Base-by-base conservation (phyloP, 1,140 invertebrate species). In the Pogonomyrmex barbatus region DNA sequence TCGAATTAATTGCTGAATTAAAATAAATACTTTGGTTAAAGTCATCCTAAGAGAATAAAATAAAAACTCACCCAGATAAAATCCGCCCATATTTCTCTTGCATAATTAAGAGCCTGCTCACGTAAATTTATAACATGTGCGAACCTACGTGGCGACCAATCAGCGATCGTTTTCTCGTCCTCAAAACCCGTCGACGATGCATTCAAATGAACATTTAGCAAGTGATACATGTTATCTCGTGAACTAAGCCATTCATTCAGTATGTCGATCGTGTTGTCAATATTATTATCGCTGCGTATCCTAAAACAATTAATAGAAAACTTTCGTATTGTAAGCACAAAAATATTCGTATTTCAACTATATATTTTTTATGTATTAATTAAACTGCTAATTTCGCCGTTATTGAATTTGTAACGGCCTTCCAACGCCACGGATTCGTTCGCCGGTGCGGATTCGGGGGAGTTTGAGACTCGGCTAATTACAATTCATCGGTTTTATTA, bases 281-380 rank as follows among this genome's bases (percentile, higher is more conserved):
- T 94, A 95, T 98, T 99, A 87, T 98, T 98, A 95, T 99, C 98
- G 94, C 97, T 98, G 52, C 97, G 95, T 89, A 99, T 97, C 97
- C 98, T 99, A 10, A 75, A 77, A 85, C 17, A 78, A 67, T 52
- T 52, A 82, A 70, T 17, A 9, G 70, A 36, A 63, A 63, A 63
- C 36, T 1, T 47, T 24, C 4, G 45, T 14, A 9, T 75, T 4
- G 24, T 6, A 75, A 50, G 24, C 24, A 24, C 0, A 24, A 24
- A 24, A 24, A 24, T 24, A 24, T 24, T 24, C 0, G 24, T 24
- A 24, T 24, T 24, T 24, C 24, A 24, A 0, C 24, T 24, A 24
- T 0, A 24, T 24, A 24, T 24, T 24, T 24, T 24, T 24, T 24
- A 24, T 24, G 0, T 24, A 24, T 24, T 24, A 24, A 24, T 24